Base-by-base conservation (phyloP, 2,888 invertebrate genomes). In the Drosophila phalerata region DNA sequence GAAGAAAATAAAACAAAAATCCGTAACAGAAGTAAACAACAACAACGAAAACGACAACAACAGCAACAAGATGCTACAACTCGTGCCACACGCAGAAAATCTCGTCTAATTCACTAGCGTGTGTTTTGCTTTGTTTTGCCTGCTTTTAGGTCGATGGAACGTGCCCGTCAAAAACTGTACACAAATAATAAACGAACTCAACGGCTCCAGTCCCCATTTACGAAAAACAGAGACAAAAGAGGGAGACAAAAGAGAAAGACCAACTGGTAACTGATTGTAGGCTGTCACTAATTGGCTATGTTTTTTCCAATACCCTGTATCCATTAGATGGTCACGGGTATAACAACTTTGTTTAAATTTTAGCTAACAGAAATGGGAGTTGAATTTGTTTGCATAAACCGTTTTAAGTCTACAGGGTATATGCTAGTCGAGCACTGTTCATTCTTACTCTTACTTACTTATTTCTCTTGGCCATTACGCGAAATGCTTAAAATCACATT, bases 11-110 rank as follows among this genome's bases (percentile, higher is more conserved):
- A 60, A 73, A 78, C 30, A 56, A 25, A 63, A 69, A 61, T 61
- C 70, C 58, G 13, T 10, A 25, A 47, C 28, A 37, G 25, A 25
- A 32, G 55, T 13, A 62, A 60, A 45, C 42, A 43, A 15, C 32
- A 64, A 17, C 48, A 56, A n/a, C 40, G 40, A 15, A 30, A 48
- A 32, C 38, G 17, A 25, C 45, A 53, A 22, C 10, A 47, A 25
- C 17, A 51, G n/a, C 47, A 42, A 8, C 9, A 42, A 42, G 17
- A 48, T 47, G 47, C 40, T 55, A 8, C 43, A 45, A 62, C 72
- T 85, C 85, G 73, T 83, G 85, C 70, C 77, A 61, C 73, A 80
- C 66, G 78, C 73, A 53, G 43, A 64, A 64, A 83, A 83, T 83
- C 85, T 79, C 57, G 43, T 55, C 79, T 81, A 87, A 79, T 65